A percentile compares a stretch with the other conserved stretches of the same genome.
These are phyloP conservation scores for Eulemur mongoz DNA, from an alignment of 2,797 vertebrate species.

Conservation along the genomic window DNA sequence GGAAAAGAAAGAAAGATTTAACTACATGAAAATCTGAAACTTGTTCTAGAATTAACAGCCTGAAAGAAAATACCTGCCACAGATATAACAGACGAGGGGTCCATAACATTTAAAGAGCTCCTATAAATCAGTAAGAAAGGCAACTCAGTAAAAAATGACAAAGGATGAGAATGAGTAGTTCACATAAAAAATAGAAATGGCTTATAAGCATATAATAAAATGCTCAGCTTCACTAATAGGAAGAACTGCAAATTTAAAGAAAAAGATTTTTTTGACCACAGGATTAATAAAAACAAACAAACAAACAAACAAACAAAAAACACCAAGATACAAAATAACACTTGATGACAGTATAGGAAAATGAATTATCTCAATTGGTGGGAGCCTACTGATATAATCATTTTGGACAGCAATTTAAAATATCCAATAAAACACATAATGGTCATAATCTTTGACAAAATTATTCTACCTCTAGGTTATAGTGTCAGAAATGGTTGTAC, in stretches of 20 bases:
- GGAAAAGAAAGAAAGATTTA: not conserved
- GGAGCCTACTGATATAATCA: not conserved
- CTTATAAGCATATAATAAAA: not conserved
- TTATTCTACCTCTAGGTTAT: not conserved
- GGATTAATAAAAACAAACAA: not conserved
- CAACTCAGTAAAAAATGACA: not conserved
- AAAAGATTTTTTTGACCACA: not conserved
- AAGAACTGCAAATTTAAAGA: slow-evolving; percentile 13
- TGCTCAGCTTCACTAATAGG: not conserved
- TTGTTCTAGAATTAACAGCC: not conserved
- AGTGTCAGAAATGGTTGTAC: not conserved
- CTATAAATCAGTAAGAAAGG: slow-evolving; percentile 8
- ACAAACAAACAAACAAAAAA: not conserved
- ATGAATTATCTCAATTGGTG: not conserved
- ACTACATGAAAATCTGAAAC: not conserved
- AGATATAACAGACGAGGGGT: not conserved
- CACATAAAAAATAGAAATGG: not conserved
- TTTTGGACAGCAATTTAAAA: not conserved
- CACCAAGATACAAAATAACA: not conserved
- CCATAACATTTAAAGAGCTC: not conserved
- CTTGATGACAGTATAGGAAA: not conserved
- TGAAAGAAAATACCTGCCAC: not conserved
- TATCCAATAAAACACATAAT: not conserved
- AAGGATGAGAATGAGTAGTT: not conserved
- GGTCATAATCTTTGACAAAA: not conserved